These are phyloP conservation scores for Drosophila arizonae DNA, from an alignment of 1,140 invertebrate genomes.

Conservation along the genomic window DNA sequence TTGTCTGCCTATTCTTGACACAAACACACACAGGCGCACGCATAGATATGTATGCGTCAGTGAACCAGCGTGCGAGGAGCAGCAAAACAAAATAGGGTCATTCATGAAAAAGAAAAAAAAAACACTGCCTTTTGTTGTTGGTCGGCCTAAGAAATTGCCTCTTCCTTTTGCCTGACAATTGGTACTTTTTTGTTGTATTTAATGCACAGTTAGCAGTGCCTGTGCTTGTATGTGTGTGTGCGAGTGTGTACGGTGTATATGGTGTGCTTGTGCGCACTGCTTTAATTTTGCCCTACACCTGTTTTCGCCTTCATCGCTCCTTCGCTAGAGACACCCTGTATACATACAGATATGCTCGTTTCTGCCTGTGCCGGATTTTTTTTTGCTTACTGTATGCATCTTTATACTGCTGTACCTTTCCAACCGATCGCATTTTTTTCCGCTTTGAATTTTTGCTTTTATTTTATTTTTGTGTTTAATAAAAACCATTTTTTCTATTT, in stretches of 20 bases:
- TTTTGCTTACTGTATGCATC: background rate
- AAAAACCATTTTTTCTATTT: background rate
- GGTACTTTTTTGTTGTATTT: slow-evolving; percentile 6
- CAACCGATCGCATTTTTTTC: slow-evolving; percentile 66
- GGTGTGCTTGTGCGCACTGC: slow-evolving; percentile 10
- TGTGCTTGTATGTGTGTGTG: background rate
- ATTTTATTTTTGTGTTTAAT: background rate
- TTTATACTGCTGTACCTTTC: background rate
- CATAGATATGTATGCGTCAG: slow-evolving; percentile 50
- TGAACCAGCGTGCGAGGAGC: slow-evolving; percentile 29
- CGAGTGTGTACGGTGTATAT: background rate
- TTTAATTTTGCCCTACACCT: slow-evolving; percentile 54
- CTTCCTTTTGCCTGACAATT: slow-evolving; percentile 38
- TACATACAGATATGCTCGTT: background rate
- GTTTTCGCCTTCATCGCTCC: slow-evolving; percentile 35
- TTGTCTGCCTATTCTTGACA: slow-evolving; percentile 57
- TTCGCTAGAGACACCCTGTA: slow-evolving; percentile 58
- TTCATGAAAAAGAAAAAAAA: slow-evolving; percentile 40
- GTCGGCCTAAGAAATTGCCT: slow-evolving; percentile 16
- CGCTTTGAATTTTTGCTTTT: slow-evolving; percentile 33
- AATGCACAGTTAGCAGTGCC: slow-evolving; percentile 3
- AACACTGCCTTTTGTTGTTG: slow-evolving; percentile 21
- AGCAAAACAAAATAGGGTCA: slow-evolving; percentile 67
- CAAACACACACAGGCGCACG: slow-evolving; percentile 27
- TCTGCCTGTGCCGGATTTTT: slow-evolving; percentile 14